Evolutionary conservation across 1,140 invertebrate genomes (phyloP), one percentile per base, ranked within the genome.

Genomic region (fruit fly (Drosophila melanogaster)): DNA sequence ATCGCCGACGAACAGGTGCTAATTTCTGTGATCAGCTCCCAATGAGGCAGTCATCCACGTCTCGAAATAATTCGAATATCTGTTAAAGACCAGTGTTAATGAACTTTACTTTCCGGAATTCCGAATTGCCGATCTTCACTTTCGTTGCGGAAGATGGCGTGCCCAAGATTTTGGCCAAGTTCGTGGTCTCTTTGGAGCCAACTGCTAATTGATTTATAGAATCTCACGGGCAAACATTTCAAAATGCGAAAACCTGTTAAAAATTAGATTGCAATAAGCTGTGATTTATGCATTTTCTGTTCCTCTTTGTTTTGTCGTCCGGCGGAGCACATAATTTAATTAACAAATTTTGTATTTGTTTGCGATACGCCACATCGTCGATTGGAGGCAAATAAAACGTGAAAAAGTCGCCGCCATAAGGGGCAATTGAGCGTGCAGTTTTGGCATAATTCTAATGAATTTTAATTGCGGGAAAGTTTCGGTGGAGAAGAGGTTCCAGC

Each of bases 41-140:
- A 65, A 56, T 24, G 38, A 37, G 50, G n/a, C 30, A 35, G 41
- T 22, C 14, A 56, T 56, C 46, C 38, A 71, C 5, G 8, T 24
- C 35, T 15, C 41, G 35, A 30, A 17, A n/a, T 15, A 15, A 24
- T 17, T n/a, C n/a, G 8, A 33, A 17, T 47, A 47, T 43, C 15
- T 12, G 15, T 2, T 37, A 3, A 33, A 58, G 3, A 19, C 61
- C 37, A 40, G 75, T 75, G 83, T 85, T 87, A 87, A 71, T 78
- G 79, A 85, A 87, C 81, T 85, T 77, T 87, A 41, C 64, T 51
- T 37, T 71, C 54, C 30, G 30, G 10, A 30, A 8, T 8, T 30
- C 30, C 8, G 3, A 30, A 10, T 30, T 1, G 2, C 7, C 26
- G 41, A 54, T 50, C 43, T 81, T 77, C 17, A 81, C 65, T 84